phyloP scores from a whole-genome alignment of 1,140 invertebrate species.

The Solen grandis region DNA sequence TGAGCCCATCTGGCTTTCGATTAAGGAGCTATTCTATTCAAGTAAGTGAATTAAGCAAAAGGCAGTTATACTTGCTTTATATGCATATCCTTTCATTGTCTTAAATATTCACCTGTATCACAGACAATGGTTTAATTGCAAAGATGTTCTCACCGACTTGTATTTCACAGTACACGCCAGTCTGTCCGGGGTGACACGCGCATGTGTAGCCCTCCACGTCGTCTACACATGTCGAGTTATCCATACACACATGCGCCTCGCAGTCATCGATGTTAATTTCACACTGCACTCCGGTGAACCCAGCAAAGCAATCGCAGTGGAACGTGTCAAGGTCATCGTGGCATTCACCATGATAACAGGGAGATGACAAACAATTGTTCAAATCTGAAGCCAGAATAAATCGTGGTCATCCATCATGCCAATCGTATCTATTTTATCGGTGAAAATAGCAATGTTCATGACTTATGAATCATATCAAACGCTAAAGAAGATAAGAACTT shows the following conservation, averaged over 20 bases:
- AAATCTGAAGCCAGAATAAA: neutral
- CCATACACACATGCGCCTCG: neutral
- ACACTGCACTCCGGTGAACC: neutral
- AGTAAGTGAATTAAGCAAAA: too few relatives aligned
- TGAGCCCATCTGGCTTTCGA: too few relatives aligned
- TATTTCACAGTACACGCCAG: constrained; percentile 55
- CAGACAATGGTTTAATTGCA: too few relatives aligned
- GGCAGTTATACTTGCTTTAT: too few relatives aligned
- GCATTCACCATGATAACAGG: neutral
- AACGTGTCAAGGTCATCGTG: neutral
- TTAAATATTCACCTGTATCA: too few relatives aligned
- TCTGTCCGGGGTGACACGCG: constrained; percentile 82
- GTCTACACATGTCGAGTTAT: constrained; percentile 83
- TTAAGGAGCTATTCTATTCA: too few relatives aligned
- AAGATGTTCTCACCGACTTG: neutral
- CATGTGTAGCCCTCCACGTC: constrained; percentile 86
- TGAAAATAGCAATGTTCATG: too few relatives aligned
- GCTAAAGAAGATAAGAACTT: too few relatives aligned
- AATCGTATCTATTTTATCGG: too few relatives aligned
- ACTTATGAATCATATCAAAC: too few relatives aligned
- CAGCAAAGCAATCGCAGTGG: neutral
- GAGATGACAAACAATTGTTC: neutral
- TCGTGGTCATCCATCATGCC: too few relatives aligned
- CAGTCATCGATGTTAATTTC: constrained; percentile 6
- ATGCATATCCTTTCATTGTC: too few relatives aligned